Percentiles rank a stretch among this genome's conserved stretches.
Conservation (phyloP, 2,113 vertebrate species). For the Dendropsophus ebraccatus region DNA sequence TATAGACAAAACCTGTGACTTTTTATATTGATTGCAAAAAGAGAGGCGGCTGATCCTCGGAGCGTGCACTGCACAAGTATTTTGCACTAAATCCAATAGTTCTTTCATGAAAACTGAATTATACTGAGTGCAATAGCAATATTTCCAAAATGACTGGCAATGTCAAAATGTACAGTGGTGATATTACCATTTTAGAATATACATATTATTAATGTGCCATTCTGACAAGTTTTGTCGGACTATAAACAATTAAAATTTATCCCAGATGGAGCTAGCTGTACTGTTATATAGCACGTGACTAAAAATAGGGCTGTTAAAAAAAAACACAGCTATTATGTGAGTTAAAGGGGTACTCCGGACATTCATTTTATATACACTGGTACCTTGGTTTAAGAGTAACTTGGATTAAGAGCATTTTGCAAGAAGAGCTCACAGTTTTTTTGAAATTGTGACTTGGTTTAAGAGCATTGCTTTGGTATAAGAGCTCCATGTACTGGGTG, state of each 20-base stretch:
- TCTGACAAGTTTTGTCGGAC: background rate
- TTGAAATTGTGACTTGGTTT: too few species aligned
- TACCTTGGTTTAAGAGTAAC: too few species aligned
- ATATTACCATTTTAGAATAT: background rate
- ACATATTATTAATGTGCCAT: background rate
- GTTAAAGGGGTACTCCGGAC: too few species aligned
- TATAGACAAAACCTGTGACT: conserved; percentile 2
- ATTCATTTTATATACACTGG: too few species aligned
- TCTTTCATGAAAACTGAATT: background rate
- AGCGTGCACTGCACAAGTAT: background rate
- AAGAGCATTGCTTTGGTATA: too few species aligned
- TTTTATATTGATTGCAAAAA: background rate
- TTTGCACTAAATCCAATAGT: background rate
- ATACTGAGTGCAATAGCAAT: background rate
- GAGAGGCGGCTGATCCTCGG: background rate
- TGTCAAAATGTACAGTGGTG: background rate
- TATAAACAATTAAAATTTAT: background rate
- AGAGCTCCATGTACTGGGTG: too few species aligned
- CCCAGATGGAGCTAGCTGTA: background rate
- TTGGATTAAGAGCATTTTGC: too few species aligned
- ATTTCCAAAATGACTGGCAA: background rate
- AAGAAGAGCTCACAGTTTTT: too few species aligned
- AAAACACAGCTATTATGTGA: too few species aligned
- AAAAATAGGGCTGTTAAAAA: background rate
- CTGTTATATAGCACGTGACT: background rate